Evolutionary conservation across 2,888 invertebrate species (phyloP).

Genomic region (Incurvaria masculella): DNA sequence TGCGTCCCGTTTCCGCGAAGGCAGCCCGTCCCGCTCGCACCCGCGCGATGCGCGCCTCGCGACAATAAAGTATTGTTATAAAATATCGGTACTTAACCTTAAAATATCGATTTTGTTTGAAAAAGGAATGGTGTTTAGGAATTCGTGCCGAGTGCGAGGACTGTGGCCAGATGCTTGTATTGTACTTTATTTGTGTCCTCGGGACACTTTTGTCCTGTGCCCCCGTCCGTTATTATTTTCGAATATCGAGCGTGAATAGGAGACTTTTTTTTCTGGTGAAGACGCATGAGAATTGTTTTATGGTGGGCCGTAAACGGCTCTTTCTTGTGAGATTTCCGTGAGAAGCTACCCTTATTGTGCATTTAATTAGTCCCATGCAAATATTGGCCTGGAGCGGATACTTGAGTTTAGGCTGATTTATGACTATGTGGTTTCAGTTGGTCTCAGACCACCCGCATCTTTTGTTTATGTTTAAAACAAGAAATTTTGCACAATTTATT

Average conservation of each 20-base stretch:
- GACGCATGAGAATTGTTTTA: constrained; percentile 51
- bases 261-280: constrained; percentile 38
- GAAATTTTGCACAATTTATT: too few species aligned
- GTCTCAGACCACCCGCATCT: not conserved
- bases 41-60: constrained; percentile 15
- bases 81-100: constrained; percentile 45
- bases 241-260: constrained; percentile 28
- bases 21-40: constrained; percentile 33
- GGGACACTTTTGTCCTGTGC: constrained; percentile 40
- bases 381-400: not conserved
- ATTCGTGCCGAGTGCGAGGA: constrained; percentile 29
- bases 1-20: constrained; percentile 25
- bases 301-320: constrained; percentile 38
- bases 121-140: constrained; percentile 34
- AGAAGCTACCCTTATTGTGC: not conserved
- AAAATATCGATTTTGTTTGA: constrained; percentile 41
- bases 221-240: constrained; percentile 41
- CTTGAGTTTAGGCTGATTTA: not conserved
- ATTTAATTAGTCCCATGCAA: not conserved
- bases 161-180: constrained; percentile 43
- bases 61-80: constrained; percentile 28
- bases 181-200: constrained; percentile 33
- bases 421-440: not conserved
- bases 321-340: not conserved
- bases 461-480: not conserved